Percentiles rank a stretch among this genome's conserved stretches.
phyloP scores from a whole-genome alignment of 2,797 vertebrate species.

The Aeoliscus strigatus region DNA sequence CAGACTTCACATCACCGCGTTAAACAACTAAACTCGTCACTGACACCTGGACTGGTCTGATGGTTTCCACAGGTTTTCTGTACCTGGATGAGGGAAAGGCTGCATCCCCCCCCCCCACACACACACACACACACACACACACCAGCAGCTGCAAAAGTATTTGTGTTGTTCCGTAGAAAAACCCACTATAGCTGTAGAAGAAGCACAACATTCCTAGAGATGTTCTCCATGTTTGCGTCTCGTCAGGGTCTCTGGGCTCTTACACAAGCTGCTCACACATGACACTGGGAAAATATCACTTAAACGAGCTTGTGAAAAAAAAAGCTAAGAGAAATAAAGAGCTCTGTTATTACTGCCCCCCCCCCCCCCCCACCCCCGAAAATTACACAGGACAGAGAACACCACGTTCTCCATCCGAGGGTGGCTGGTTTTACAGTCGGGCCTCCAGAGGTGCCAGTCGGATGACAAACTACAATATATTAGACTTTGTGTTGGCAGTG shows the following conservation, averaged over 20 bases:
- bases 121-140: too few relatives aligned
- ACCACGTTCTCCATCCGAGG: slow-evolving; percentile 47
- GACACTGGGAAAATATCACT: slow-evolving; percentile 61
- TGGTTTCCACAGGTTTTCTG: too few relatives aligned
- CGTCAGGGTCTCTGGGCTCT: slow-evolving; percentile 29
- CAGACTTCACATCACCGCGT: too few relatives aligned
- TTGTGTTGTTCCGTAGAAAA: slow-evolving; percentile 35
- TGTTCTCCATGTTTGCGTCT: slow-evolving; percentile 38
- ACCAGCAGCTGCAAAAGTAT: slow-evolving; percentile 55
- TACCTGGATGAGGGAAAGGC: slow-evolving; percentile 9
- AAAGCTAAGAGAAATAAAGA: slow-evolving; percentile 52
- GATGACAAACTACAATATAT: slow-evolving; percentile 6
- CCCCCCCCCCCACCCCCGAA: neutral
- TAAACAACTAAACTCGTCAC: too few relatives aligned
- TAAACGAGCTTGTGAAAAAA: slow-evolving; percentile 43
- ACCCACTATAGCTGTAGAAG: slow-evolving; percentile 22
- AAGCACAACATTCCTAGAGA: slow-evolving; percentile 43
- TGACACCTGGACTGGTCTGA: too few relatives aligned
- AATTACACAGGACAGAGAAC: slow-evolving; percentile 40
- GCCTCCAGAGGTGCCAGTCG: slow-evolving; percentile 18
- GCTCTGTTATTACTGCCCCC: slow-evolving; percentile 41
- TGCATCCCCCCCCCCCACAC: neutral
- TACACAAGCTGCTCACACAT: slow-evolving; percentile 29
- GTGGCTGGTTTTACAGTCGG: slow-evolving; percentile 19
- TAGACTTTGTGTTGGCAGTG: slow-evolving; percentile 2